These are phyloP conservation scores for Caenorhabditis inopinata DNA, from an alignment of 1,140 invertebrate genomes.

Conservation along the genomic window DNA sequence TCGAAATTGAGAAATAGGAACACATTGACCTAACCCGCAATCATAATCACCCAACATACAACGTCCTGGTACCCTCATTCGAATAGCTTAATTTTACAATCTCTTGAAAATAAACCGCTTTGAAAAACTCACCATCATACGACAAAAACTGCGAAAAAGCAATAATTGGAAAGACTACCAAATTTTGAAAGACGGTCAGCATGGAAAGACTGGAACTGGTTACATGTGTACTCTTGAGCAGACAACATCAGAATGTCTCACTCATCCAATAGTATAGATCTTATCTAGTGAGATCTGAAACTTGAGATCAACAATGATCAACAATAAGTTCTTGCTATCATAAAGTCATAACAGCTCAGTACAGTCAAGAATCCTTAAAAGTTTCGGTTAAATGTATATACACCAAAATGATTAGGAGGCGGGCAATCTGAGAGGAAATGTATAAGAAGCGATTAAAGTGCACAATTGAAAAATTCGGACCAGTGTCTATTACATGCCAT, in stretches of 20 bases:
- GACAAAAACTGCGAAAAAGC: constrained; percentile 20
- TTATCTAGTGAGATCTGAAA: neutral
- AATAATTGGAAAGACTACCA: constrained; percentile 29
- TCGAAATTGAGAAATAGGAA: constrained; percentile 43
- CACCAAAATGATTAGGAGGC: neutral
- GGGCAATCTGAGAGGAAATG: constrained; percentile 8
- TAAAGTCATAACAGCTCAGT: neutral
- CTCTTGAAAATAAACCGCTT: neutral
- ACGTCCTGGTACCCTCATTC: constrained; percentile 43
- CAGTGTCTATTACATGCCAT: constrained; percentile 29
- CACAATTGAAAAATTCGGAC: constrained; percentile 19
- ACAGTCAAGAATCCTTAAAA: too few relatives aligned
- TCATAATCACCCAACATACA: constrained; percentile 49
- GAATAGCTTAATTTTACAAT: constrained; percentile 31
- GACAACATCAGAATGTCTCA: constrained; percentile 34
- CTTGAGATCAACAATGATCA: too few relatives aligned
- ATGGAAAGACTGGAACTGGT: constrained; percentile 32
- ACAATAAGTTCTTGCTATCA: too few relatives aligned
- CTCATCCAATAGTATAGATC: constrained; percentile 13
- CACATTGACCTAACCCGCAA: constrained; percentile 48
- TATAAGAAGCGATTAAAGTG: constrained; percentile 31
- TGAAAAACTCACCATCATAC: neutral
- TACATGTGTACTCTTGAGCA: constrained; percentile 32
- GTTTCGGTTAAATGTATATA: neutral
- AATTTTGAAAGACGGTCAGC: constrained; percentile 24